Evolutionary conservation across 2,888 invertebrate species (phyloP), one percentile per base, ranked within the genome.

Genomic region (Dendrolimus houi): DNA sequence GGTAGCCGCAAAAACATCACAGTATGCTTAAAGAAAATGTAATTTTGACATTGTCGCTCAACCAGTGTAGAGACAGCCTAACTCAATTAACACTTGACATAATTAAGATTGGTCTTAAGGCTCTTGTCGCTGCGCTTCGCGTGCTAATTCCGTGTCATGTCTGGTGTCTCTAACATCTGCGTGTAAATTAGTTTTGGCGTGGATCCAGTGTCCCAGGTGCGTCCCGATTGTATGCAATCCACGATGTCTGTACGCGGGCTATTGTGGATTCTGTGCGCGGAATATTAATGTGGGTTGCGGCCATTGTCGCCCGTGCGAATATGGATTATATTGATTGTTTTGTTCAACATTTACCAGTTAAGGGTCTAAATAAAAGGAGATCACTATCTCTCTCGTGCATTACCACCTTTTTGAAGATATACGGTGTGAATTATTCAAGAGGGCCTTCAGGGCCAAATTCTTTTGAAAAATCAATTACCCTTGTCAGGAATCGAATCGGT

Each of bases 131-230:
- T 29, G 29, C 29, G 29, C 6, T 29, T 29, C 6, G 29, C 29
- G 29, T 29, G 29, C 6, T 29, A 29, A 29, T 29, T 29, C 29
- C 29, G 6, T 47, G 47, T 10, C 47, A 47, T 12, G 12, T 47
- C 47, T 12, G 12, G 12, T 47, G 47, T 8, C 9, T 47, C 12
- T 47, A 47, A 47, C 47, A 40, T 40, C 58, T 53, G 12, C 29
- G 47, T 56, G 6, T 29, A 17, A 54, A 56, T 56, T 59, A 57
- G 53, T 60, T 54, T 61, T 63, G 63, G 61, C 61, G n/a, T 8
- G 29, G 12, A 13, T 63, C 61, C 60, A 63, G 56, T 55, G 57
- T 57, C 54, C 54, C 63, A 61, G 61, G 60, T 61, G 61, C 56
- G 56, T 56, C 41, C 52, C 53, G 53, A 53, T 55, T 41, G 59